A percentile compares a stretch with the other conserved stretches of the same genome.
phyloP scores from a whole-genome alignment of 2,888 invertebrate species.

The Callyntrura sp. region DNA sequence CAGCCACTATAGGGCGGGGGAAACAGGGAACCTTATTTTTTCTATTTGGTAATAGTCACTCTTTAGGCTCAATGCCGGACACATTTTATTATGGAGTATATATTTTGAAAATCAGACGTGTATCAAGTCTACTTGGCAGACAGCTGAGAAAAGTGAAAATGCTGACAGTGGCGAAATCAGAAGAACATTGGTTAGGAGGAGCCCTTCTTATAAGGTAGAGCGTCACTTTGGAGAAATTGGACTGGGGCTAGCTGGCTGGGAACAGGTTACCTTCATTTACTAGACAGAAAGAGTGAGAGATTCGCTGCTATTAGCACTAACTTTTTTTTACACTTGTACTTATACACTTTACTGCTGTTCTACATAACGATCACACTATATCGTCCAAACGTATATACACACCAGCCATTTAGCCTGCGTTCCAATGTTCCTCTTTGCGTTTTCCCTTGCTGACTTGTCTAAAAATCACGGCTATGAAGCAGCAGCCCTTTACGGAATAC shows the following conservation, averaged over 20 bases:
- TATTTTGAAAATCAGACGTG: conserved; percentile 39
- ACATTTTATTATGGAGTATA: conserved; percentile 2
- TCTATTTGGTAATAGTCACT: too few species aligned
- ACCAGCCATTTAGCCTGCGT: neutral
- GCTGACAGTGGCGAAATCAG: conserved; percentile 64
- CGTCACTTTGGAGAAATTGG: conserved; percentile 19
- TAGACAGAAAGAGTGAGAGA: neutral
- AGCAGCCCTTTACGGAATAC: neutral
- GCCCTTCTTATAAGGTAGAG: conserved; percentile 2
- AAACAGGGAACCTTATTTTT: neutral
- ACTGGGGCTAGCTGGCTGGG: neutral
- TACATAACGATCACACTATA: neutral
- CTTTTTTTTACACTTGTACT: neutral
- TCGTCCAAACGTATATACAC: neutral
- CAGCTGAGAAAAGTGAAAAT: conserved; percentile 61
- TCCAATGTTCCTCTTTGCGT: neutral
- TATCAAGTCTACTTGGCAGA: conserved; percentile 27
- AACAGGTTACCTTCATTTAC: conserved; percentile 44
- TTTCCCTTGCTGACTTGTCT: conserved; percentile 15
- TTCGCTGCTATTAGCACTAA: too few species aligned
- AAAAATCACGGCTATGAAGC: neutral
- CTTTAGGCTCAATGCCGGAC: neutral
- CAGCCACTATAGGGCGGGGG: neutral
- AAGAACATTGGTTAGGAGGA: conserved; percentile 57
- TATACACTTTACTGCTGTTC: neutral